A percentile compares a stretch with the other conserved stretches of the same genome.
Conservation (phyloP, 1,140 invertebrate genomes). For the Pomacea maculata region DNA sequence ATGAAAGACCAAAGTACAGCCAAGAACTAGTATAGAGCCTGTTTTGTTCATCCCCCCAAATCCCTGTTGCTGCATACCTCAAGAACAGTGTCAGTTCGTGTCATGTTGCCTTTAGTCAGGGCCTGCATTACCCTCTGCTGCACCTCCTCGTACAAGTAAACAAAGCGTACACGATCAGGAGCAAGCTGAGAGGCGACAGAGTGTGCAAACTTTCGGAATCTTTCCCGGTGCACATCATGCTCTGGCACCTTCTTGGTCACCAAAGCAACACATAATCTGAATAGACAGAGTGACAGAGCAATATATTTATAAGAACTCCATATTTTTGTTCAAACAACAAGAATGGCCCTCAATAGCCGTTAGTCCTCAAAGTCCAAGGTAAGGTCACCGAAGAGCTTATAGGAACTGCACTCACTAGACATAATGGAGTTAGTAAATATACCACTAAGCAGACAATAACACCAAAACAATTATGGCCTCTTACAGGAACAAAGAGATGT, state of each 20-base stretch:
- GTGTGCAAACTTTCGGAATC: constrained; percentile 67
- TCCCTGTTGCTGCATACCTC: constrained; percentile 21
- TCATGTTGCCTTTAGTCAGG: constrained; percentile 63
- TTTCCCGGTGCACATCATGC: constrained; percentile 63
- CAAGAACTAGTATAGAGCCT: background rate
- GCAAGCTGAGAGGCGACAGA: constrained; percentile 9
- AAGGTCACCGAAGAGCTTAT: too few relatives aligned
- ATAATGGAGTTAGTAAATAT: too few relatives aligned
- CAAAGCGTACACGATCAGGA: constrained; percentile 79
- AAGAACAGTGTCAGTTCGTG: constrained; percentile 22
- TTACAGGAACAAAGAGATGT: too few relatives aligned
- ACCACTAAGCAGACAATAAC: too few relatives aligned
- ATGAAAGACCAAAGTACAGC: constrained; percentile 6
- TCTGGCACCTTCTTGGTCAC: constrained; percentile 75
- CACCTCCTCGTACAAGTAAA: constrained; percentile 85
- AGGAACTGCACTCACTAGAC: too few relatives aligned
- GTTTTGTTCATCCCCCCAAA: too few relatives aligned
- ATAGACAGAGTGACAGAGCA: background rate
- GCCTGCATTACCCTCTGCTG: constrained; percentile 84
- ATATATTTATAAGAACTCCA: constrained; percentile 8
- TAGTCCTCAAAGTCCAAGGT: too few relatives aligned
- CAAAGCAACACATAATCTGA: constrained; percentile 84
- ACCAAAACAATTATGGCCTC: too few relatives aligned
- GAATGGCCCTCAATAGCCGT: background rate
- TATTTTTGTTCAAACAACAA: background rate